Evolutionary conservation across 2,888 invertebrate genomes (phyloP).

Genomic region (Latrodectus elegans): DNA sequence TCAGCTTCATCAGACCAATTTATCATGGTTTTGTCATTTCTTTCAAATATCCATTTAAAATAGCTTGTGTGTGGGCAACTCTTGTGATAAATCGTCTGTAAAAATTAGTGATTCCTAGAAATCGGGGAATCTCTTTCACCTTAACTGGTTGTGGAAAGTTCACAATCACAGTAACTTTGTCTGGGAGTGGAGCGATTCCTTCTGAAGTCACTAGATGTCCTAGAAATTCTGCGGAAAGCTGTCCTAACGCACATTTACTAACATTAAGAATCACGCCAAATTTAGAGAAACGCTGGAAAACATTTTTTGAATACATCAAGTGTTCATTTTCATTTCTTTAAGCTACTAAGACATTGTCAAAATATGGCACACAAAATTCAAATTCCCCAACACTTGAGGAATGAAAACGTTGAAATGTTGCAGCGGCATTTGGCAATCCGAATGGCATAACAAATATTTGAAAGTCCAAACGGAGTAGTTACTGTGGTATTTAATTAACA

Average conservation of each 20-base stretch:
- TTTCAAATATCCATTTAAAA: slow-evolving; percentile 22
- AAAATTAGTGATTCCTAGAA: not conserved
- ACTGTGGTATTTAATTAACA: no score
- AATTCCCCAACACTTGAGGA: no score
- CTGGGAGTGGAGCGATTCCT: not conserved
- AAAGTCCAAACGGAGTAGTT: slow-evolving; percentile 74
- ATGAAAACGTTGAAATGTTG: not conserved
- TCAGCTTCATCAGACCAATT: slow-evolving; percentile 11
- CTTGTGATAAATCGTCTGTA: slow-evolving; percentile 30
- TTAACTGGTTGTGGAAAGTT: slow-evolving; percentile 14
- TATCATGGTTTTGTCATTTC: not conserved
- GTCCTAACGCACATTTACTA: slow-evolving; percentile 72
- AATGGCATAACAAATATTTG: slow-evolving; percentile 74
- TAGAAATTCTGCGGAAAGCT: not conserved
- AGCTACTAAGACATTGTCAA: not conserved
- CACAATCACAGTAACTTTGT: slow-evolving; percentile 3
- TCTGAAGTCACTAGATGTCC: not conserved
- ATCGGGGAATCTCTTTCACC: slow-evolving; percentile 8
- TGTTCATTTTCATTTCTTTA: not conserved
- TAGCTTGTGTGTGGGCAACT: not conserved
- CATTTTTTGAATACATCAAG: not conserved
- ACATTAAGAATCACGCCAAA: not conserved
- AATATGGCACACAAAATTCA: not conserved
- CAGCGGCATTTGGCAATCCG: slow-evolving; percentile 74
- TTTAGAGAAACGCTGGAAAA: not conserved